These are phyloP conservation scores for Ictalurus punctatus DNA, from an alignment of 2,113 vertebrate species.

Conservation along the genomic window DNA sequence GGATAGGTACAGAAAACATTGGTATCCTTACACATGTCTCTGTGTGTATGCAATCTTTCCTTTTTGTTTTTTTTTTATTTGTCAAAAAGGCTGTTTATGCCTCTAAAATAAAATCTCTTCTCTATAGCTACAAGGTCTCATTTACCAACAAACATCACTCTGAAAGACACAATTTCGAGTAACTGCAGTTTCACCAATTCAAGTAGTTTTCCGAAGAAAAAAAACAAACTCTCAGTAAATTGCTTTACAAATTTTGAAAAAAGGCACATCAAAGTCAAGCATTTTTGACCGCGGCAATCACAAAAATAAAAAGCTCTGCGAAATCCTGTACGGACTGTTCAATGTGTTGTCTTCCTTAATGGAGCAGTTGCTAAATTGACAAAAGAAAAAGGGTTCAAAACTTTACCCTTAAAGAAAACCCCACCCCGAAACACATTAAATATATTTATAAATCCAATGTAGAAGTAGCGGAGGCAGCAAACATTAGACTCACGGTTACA, in stretches of 20 bases:
- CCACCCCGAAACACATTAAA: background rate
- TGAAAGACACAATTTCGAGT: too few relatives aligned
- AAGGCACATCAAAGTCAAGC: too few relatives aligned
- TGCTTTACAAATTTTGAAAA: too few relatives aligned
- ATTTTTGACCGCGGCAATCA: too few relatives aligned
- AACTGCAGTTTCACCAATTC: too few relatives aligned
- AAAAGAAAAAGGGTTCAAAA: background rate
- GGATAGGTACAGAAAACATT: background rate
- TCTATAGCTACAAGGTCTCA: background rate
- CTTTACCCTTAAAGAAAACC: background rate
- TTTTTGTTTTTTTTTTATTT: background rate
- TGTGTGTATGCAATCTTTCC: background rate
- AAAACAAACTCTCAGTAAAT: too few relatives aligned
- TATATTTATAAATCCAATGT: background rate
- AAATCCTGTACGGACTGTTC: background rate
- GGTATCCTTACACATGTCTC: background rate
- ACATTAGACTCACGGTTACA: background rate
- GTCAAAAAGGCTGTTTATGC: too few relatives aligned
- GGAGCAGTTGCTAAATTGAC: conserved; percentile 28
- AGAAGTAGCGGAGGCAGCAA: background rate
- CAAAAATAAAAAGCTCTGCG: background rate
- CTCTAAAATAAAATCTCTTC: too few relatives aligned
- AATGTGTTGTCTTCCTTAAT: conserved; percentile 47
- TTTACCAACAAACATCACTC: too few relatives aligned
- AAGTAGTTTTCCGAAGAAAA: too few relatives aligned